Base-by-base conservation (phyloP, 1,140 invertebrate species). In the Trachymyrmex cornetzi region DNA sequence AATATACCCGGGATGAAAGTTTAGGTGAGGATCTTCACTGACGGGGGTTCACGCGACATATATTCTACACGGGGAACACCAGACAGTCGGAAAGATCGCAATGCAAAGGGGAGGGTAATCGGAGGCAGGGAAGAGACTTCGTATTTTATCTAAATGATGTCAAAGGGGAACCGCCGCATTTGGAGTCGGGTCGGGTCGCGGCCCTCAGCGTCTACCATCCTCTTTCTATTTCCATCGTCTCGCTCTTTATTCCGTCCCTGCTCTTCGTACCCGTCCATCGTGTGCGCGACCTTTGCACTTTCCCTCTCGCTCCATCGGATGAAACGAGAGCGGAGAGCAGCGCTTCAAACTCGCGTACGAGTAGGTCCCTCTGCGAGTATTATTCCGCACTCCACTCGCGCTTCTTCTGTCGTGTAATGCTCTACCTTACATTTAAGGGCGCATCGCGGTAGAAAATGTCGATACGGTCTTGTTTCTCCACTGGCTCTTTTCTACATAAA, bases 101-200 rank as follows among this genome's bases (percentile, higher is more conserved):
- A 79, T 69, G 75, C 30, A 71, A 67, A 90, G 90, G 87, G 87
- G 87, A 85, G 69, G 67, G 91, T 89, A 87, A 91, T 91, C 87
- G 86, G 48, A 85, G 74, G 77, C 86, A 84, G 85, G 80, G 87
- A 87, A 92, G 85, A 89, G 88, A 85, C 77, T 81, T 87, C 91
- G 92, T 93, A 95, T 94, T 94, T 94, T 94, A 94, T 94, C 93
- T 93, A 93, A 94, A 95, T 93, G 93, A 94, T 94, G 93, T 93
- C 93, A 95, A 94, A 95, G 93, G 93, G 93, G 93, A 93, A 87
- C 87, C 87, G 87, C 74, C 84, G 63, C 77, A 89, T 87, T 93
- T 87, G 87, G 77, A 85, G 77, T 90, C 87, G 86, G 87, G 82
- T 89, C 87, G 90, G 89, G 85, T 91, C 86, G 88, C 77, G 90